These are phyloP conservation scores for Anthopleura sola DNA, from an alignment of 64 coral and sea anemone species.

Conservation along the genomic window DNA sequence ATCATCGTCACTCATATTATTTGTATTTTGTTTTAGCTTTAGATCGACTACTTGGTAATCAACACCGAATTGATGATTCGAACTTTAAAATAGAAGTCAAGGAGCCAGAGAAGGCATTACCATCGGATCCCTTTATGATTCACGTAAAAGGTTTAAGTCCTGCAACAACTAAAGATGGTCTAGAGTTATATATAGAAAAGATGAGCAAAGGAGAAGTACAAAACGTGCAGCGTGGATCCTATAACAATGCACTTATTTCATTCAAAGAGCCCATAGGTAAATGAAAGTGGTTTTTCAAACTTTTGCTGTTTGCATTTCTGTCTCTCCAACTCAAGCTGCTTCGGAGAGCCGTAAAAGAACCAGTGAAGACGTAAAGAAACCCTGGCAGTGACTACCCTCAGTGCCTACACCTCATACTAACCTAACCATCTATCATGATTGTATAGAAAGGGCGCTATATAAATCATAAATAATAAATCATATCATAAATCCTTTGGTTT, in stretches of 20 bases:
- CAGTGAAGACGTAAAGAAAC: no score
- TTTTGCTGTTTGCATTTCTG: no score
- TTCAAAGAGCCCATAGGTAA: conserved; percentile 46
- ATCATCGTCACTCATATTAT: not conserved
- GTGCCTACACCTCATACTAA: no score
- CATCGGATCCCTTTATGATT: conserved; percentile 34
- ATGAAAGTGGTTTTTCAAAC: not conserved
- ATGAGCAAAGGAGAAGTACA: conserved; percentile 21
- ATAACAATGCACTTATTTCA: conserved; percentile 23
- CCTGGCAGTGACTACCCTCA: no score
- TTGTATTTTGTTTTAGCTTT: not conserved
- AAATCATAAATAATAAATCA: not conserved
- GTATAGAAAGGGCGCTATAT: no score
- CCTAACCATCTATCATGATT: no score
- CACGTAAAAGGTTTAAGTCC: conserved; percentile 43
- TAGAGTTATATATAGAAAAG: conserved; percentile 42
- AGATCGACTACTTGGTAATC: not conserved
- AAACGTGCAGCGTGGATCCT: conserved; percentile 18
- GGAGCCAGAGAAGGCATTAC: conserved; percentile 20
- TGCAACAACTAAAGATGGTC: conserved; percentile 22
- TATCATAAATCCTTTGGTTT: not conserved
- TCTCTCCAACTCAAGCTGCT: not conserved
- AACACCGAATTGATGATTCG: not conserved
- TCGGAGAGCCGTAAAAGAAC: no score
- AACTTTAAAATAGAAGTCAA: not conserved